phyloP scores from a whole-genome alignment of 1,140 invertebrate species.

The Conopomorpha cramerella region DNA sequence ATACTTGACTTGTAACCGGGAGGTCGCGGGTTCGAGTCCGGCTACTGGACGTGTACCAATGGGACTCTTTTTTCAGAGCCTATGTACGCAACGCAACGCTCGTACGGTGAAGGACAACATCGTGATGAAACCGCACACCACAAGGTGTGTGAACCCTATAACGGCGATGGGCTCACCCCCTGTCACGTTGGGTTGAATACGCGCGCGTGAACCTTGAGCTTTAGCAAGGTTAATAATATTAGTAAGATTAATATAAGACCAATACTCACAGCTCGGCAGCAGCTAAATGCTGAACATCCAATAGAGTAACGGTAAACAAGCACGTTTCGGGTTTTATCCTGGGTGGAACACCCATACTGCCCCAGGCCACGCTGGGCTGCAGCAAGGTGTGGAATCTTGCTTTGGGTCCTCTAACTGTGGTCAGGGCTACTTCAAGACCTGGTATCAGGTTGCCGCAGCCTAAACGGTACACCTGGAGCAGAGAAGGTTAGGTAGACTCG shows the following conservation, averaged over 20 bases:
- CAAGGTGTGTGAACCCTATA: no score
- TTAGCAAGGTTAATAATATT: conserved; percentile 3
- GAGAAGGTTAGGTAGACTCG: no score
- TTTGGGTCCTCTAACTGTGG: conserved; percentile 64
- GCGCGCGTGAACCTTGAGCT: no score
- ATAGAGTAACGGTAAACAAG: conserved; percentile 61
- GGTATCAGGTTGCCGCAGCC: conserved; percentile 58
- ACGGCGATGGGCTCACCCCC: no score
- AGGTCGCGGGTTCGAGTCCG: no score
- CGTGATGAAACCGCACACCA: no score
- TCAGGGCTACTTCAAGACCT: conserved; percentile 70
- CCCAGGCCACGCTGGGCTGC: conserved; percentile 68
- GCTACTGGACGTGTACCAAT: no score
- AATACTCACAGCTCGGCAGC: conserved; percentile 24
- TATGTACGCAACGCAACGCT: no score
- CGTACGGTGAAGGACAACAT: no score
- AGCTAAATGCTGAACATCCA: conserved; percentile 53
- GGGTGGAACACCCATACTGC: conserved; percentile 65
- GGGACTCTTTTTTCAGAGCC: no score
- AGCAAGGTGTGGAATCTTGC: conserved; percentile 65
- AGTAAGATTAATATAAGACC: background rate
- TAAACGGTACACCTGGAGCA: conserved; percentile 51
- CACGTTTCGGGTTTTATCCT: conserved; percentile 66
- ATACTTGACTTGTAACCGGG: no score
- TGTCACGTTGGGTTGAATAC: no score